Evolutionary conservation across 2,797 vertebrate genomes (phyloP).

Genomic region (Scyliorhinus canicula): DNA sequence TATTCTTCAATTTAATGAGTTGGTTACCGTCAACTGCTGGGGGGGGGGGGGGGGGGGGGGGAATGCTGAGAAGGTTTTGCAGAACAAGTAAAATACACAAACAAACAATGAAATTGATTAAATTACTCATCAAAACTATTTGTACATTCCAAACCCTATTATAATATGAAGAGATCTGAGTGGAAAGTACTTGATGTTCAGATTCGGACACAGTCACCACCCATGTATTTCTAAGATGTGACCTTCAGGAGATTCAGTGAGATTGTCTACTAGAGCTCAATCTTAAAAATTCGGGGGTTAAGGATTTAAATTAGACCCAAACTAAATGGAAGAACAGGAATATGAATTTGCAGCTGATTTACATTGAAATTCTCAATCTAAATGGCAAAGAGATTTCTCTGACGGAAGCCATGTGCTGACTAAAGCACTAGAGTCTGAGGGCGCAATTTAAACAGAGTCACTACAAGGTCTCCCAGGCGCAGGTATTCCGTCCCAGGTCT

Average conservation of each 20-base stretch:
- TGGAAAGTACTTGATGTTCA: neutral
- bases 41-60: too few relatives aligned
- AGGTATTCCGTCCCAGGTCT: too few relatives aligned
- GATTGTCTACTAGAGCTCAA: neutral
- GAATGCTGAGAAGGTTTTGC: neutral
- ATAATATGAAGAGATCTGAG: neutral
- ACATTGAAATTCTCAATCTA: neutral
- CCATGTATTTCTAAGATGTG: neutral
- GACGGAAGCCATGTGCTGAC: neutral
- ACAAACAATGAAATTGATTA: too few relatives aligned
- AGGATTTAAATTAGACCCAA: neutral
- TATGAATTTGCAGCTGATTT: neutral
- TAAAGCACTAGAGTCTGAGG: neutral
- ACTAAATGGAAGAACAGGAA: neutral
- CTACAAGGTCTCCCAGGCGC: too few relatives aligned
- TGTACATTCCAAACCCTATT: neutral
- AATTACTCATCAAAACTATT: neutral
- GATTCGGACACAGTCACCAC: neutral
- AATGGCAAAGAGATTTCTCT: neutral
- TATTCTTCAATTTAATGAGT: too few relatives aligned
- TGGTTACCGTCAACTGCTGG: too few relatives aligned
- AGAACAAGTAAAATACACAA: neutral
- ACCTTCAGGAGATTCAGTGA: neutral
- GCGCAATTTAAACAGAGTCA: too few relatives aligned
- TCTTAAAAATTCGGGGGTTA: neutral